These are phyloP conservation scores for Phenacoccus solenopsis DNA, from an alignment of 1,140 invertebrate species.

Conservation along the genomic window DNA sequence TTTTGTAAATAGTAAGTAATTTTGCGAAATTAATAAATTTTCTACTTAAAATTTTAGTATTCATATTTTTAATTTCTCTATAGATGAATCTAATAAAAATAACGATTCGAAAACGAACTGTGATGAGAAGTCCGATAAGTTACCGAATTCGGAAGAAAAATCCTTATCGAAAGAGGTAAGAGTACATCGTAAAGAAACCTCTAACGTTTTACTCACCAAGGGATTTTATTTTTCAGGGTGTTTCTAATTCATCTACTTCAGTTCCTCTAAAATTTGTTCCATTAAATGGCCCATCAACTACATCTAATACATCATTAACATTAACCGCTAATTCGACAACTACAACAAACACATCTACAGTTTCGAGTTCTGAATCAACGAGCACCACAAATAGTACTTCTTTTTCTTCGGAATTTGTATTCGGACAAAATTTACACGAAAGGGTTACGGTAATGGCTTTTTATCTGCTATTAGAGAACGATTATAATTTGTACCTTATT, in stretches of 20 bases:
- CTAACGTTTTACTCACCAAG: not conserved
- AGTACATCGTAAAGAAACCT: not conserved
- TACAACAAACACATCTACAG: not conserved
- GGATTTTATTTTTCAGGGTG: not conserved
- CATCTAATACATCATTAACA: not conserved
- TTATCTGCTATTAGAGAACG: too few species aligned
- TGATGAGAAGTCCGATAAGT: conserved; percentile 1
- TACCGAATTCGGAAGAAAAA: not conserved
- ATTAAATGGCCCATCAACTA: not conserved
- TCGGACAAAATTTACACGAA: conserved; percentile 83
- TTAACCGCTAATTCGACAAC: not conserved
- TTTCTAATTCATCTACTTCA: not conserved
- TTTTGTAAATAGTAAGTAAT: conserved; percentile 8
- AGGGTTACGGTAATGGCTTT: conserved; percentile 49
- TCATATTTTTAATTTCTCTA: not conserved
- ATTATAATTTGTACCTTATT: too few species aligned
- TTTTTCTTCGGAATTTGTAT: conserved; percentile 56
- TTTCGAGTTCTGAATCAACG: not conserved
- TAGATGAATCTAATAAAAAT: not conserved
- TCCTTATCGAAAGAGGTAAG: not conserved
- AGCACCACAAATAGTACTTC: conserved; percentile 24
- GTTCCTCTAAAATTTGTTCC: not conserved
- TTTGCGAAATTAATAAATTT: not conserved
- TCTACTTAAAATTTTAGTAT: not conserved
- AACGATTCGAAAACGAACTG: not conserved